phyloP scores from a whole-genome alignment of 2,113 vertebrate genomes.

The Bubo bubo region DNA sequence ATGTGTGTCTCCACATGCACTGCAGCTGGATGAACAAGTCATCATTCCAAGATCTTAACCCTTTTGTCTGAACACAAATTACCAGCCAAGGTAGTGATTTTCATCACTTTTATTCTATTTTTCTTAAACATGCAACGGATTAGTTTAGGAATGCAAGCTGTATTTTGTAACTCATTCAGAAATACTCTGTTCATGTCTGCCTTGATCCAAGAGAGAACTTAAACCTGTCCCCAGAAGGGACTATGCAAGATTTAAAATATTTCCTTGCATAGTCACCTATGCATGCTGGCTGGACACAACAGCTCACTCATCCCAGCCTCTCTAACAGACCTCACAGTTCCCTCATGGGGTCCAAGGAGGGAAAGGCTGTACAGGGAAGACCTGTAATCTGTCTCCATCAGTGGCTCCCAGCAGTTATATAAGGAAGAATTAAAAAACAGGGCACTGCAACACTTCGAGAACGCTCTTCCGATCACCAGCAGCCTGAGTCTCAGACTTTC shows the following conservation, averaged over 20 bases:
- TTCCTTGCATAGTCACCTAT: neutral
- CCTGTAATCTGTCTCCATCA: neutral
- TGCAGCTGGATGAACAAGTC: conserved; percentile 52
- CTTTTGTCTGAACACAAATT: conserved; percentile 32
- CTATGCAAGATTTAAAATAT: neutral
- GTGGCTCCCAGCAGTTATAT: neutral
- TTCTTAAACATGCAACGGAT: neutral
- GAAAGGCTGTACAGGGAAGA: neutral
- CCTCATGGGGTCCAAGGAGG: neutral
- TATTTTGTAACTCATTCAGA: neutral
- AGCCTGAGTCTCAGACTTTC: neutral
- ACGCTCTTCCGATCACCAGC: neutral
- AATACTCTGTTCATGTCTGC: neutral
- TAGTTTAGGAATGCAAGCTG: neutral
- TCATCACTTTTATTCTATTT: conserved; percentile 37
- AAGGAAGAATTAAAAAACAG: neutral
- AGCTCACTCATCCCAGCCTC: neutral
- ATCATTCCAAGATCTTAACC: conserved; percentile 5
- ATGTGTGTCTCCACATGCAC: conserved; percentile 22
- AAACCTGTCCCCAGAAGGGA: neutral
- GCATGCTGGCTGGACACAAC: neutral
- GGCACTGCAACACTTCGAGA: neutral
- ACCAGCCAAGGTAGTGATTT: conserved; percentile 19
- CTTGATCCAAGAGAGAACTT: neutral
- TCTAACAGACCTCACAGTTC: neutral